Percentiles rank a stretch among this genome's conserved stretches.
phyloP scores from a whole-genome alignment of 1,140 invertebrate species.

The Drosophila malerkotliana region DNA sequence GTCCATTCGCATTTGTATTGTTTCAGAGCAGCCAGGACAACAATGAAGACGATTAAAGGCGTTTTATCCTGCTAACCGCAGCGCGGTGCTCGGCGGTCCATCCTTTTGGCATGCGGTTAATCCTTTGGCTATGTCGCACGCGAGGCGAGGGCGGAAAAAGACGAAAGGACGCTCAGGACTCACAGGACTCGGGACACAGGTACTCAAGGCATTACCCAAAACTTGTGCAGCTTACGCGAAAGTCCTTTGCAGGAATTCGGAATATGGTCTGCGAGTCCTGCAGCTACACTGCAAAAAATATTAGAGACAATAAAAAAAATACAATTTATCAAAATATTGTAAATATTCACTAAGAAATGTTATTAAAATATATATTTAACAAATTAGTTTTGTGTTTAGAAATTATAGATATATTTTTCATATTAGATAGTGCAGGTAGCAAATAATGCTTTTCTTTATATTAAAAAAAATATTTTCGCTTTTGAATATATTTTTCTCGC shows the following conservation, averaged over 20 bases:
- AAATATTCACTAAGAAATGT: no score
- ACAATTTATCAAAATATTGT: no score
- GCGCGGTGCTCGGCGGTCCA: conserved; percentile 34
- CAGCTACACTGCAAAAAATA: conserved; percentile 10
- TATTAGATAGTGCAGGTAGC: no score
- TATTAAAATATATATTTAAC: no score
- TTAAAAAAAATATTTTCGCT: no score
- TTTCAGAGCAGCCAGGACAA: conserved; percentile 42
- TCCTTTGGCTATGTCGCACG: conserved; percentile 79
- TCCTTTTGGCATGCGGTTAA: conserved; percentile 74
- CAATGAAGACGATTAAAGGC: conserved; percentile 61
- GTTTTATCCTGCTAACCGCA: conserved; percentile 63
- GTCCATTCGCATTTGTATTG: conserved; percentile 41
- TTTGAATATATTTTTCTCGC: not conserved
- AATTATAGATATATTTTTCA: no score
- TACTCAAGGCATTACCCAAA: conserved; percentile 65
- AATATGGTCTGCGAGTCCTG: not conserved
- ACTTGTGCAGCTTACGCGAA: conserved; percentile 76
- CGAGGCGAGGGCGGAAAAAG: conserved; percentile 37
- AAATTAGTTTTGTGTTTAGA: no score
- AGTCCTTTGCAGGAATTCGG: conserved; percentile 16
- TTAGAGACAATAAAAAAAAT: no score
- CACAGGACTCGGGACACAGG: conserved; percentile 22
- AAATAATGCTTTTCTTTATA: no score
- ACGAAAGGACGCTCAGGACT: conserved; percentile 10